phyloP scores from a whole-genome alignment of 2,797 vertebrate species.

The Caiman crocodilus region DNA sequence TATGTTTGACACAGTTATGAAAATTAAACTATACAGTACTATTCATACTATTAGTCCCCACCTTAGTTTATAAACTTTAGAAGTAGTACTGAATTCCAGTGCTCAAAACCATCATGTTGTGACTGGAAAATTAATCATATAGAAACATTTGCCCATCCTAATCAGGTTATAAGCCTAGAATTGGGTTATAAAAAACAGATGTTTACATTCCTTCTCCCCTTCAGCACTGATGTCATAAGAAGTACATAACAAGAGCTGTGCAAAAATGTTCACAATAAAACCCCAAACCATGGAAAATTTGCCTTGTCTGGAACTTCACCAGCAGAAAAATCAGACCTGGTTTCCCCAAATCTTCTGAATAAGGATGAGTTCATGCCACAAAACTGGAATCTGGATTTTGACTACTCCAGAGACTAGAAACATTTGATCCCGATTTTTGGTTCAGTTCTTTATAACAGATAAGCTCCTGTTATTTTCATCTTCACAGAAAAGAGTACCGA shows the following conservation, averaged over 20 bases:
- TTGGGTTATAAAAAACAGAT: slow-evolving; percentile 83
- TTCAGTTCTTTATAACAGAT: neutral
- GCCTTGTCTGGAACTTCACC: slow-evolving; percentile 51
- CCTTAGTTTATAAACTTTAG: slow-evolving; percentile 47
- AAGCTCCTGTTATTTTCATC: slow-evolving; percentile 6
- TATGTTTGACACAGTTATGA: neutral
- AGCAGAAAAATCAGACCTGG: slow-evolving; percentile 56
- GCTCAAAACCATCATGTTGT: slow-evolving; percentile 47
- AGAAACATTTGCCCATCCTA: slow-evolving; percentile 75
- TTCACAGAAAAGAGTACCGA: neutral
- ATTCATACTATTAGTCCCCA: slow-evolving; percentile 49
- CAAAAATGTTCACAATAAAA: slow-evolving; percentile 57
- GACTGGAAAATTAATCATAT: slow-evolving; percentile 81
- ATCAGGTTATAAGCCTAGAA: slow-evolving; percentile 81
- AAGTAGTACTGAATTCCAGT: slow-evolving; percentile 62
- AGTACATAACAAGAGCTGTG: slow-evolving; percentile 72
- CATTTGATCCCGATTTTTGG: slow-evolving; percentile 1
- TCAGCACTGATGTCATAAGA: slow-evolving; percentile 78
- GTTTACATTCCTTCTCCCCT: slow-evolving; percentile 81
- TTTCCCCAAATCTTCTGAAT: slow-evolving; percentile 15
- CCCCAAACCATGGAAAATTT: slow-evolving; percentile 68
- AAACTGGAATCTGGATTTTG: neutral
- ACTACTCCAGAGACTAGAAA: neutral
- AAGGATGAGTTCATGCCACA: neutral
- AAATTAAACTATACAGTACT: neutral